Evolutionary conservation across 2,888 invertebrate genomes (phyloP), one percentile per base, ranked within the genome.

Genomic region (Dynastes tityus): DNA sequence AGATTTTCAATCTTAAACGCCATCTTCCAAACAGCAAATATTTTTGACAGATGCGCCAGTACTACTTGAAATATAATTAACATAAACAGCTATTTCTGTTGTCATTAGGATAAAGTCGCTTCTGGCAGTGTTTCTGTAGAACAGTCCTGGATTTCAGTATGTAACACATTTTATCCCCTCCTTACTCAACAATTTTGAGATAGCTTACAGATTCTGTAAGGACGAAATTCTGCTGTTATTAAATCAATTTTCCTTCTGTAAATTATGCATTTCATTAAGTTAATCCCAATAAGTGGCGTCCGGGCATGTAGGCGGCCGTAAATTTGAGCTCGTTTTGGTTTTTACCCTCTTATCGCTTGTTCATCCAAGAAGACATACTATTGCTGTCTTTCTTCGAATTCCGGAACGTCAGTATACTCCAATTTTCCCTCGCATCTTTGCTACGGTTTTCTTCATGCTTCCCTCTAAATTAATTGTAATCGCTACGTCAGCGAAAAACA

Each of bases 181-280:
- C 5, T 32, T 32, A 32, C 5, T 32, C 32, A 11, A 8, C 45
- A 45, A 11, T 45, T 45, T 45, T 45, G 2, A 45, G 2, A 45
- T 11, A 8, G 11, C 8, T 9, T 11, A 11, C 13, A 16, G 11
- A 16, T 13, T 16, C n/a, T 22, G 16, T 2, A 16, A 16, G 32
- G 29, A 32, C 13, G 63, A 63, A 63, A 63, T 27, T 63, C 63
- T 32, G 63, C 63, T 13, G 29, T 27, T 63, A 61, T 80, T 79
- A 79, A 79, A 74, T 79, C 77, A 77, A 77, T 77, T 80, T 80
- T 78, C 65, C 77, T 45, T 79, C 77, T 77, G 78, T 83, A 83
- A 83, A 83, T 83, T 83, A 83, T 83, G 82, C 82, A 83, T 83
- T 83, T 83, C 83, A 83, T 83, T 83, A 83, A 83, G 81, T 83